Evolutionary conservation across 1,140 invertebrate species (phyloP), one percentile per base, ranked within the genome.

Genomic region (Aculops lycopersici): DNA sequence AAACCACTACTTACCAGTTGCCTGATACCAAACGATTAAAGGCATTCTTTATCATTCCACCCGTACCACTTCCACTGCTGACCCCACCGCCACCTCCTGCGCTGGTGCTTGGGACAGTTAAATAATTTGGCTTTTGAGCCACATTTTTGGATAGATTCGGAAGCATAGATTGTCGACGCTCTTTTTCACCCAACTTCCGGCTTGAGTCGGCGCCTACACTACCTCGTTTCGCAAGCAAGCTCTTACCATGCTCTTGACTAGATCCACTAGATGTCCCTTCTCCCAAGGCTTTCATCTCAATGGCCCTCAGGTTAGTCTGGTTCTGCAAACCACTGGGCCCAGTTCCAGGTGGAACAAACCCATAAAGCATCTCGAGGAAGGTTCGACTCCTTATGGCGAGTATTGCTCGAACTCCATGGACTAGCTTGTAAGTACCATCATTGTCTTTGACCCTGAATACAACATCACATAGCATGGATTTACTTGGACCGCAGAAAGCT

Each of bases 301-400:
- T 31, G n/a, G 24, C 24, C n/a, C 24, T 31, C 8, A 31, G 24
- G 24, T 31, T 31, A n/a, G 8, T 31, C n/a, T 31, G 24, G n/a
- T 31, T 31, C n/a, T 31, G 24, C n/a, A 31, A n/a, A 31, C 24
- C n/a, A 8, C 8, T 8, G 8, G 24, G n/a, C n/a, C 8, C 24
- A 31, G 8, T 31, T 76, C 51, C 45, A 2, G 43, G 42, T 31
- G 45, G 42, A 12, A 79, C 76, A 48, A 86, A 84, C 43, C 80
- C 80, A 53, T 86, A 86, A 16, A 88, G 57, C 78, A 88, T 84
- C 60, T 88, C 79, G 63, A 86, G 72, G 52, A 79, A 79, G 14
- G 72, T 70, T 47, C 68, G 69, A 62, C 75, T 79, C 47, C 80
- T 60, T 1, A 88, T 79, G 16, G 78, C 80, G 17, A 88, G 59